Evolutionary conservation across 1,140 invertebrate species (phyloP), one percentile per base, ranked within the genome.

Genomic region (Micrasema longulum): DNA sequence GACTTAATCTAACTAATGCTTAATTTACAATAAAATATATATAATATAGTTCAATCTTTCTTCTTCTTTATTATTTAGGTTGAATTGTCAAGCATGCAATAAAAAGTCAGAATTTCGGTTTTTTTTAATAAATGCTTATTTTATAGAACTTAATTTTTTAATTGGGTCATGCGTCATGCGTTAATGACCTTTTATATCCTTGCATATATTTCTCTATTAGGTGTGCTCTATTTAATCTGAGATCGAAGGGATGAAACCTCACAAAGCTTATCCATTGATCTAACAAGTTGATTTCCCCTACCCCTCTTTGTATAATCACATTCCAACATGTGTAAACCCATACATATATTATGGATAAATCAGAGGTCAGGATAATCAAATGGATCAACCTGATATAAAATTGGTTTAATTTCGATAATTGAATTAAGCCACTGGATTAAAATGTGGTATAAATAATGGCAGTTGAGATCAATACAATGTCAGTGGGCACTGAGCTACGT

Each of bases 401-500:
- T 62, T 43, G 9, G 16, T 31, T 63, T 64, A 45, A 64, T 45
- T 16, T 57, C 20, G 9, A 23, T 47, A 64, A 47, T 64, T 47
- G 12, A 64, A 47, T 64, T 23, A 18, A 12, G 1, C 35, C 18
- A 20, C 1, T 26, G 11, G 23, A 47, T n/a, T 23, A 26, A 31
- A 47, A 2, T 5, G 36, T 14, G 14, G 41, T 64, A 64, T 64
- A 64, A 64, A 64, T 64, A 26, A 23, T n/a, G 43, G 23, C 45
- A 41, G 26, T 2, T 11, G 2, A 1, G 4, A 43, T 10, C 10
- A 43, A 35, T 41, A 16, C 36, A 11, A 48, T 63, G 68, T 71
- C 72, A 74, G 72, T 74, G 45, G 72, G 47, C 72, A 74, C 72
- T 67, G 66, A 31, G 67, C 68, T 48, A 7, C 60, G 53, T 22